phyloP scores from a whole-genome alignment of 2,113 vertebrate genomes.

The Brienomyrus brachyistius region DNA sequence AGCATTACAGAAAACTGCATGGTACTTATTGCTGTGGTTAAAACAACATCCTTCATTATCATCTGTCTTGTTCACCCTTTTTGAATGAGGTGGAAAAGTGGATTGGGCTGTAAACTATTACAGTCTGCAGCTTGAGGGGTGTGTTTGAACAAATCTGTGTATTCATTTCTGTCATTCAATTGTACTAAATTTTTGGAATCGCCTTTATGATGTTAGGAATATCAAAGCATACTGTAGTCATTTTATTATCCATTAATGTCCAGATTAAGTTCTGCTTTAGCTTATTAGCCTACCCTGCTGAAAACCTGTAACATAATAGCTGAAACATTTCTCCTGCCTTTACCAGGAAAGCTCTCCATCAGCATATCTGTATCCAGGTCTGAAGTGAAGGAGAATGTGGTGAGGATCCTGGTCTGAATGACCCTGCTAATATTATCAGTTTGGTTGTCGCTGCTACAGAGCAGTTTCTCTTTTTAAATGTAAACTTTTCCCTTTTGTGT shows the following conservation, averaged over 20 bases:
- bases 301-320: neutral
- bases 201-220: neutral
- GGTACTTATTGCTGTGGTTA: neutral
- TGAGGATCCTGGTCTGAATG: slow-evolving; percentile 54
- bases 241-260: neutral
- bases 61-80: neutral
- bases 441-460: neutral
- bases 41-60: neutral
- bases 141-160: neutral
- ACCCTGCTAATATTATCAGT: neutral
- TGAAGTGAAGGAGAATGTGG: slow-evolving; percentile 96
- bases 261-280: neutral
- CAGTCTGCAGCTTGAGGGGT: neutral
- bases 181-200: neutral
- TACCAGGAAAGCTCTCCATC: slow-evolving; percentile 84
- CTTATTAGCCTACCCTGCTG: neutral
- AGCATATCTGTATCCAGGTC: slow-evolving; percentile 96
- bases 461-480: neutral
- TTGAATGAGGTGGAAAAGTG: neutral
- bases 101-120: neutral
- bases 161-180: neutral
- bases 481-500: slow-evolving; percentile 17
- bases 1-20: neutral
- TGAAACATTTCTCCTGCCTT: slow-evolving; percentile 29
- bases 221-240: neutral